These are phyloP conservation scores for Pocillopora damicornis DNA, from an alignment of 64 coral and sea anemone species.

Conservation along the genomic window DNA sequence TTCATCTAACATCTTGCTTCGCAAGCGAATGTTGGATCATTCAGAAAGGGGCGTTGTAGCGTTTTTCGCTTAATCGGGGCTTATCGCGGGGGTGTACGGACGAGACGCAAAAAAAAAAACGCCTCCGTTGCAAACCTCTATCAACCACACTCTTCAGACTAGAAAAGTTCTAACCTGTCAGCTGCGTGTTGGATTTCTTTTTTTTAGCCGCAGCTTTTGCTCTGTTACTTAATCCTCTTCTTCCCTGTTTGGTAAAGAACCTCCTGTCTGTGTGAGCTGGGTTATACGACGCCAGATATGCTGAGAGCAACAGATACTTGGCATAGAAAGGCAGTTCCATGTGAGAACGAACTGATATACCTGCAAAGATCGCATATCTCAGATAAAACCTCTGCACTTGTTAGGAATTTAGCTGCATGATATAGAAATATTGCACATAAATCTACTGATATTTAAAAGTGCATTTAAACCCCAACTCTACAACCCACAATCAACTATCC, in stretches of 20 bases:
- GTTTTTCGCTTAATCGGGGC: too few species aligned
- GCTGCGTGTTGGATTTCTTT: conserved; percentile 69
- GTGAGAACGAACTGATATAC: conserved; percentile 52
- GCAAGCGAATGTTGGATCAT: too few species aligned
- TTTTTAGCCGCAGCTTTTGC: conserved; percentile 66
- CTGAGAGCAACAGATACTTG: conserved; percentile 87
- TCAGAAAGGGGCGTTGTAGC: too few species aligned
- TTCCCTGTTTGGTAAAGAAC: conserved; percentile 85
- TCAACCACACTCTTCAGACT: too few species aligned
- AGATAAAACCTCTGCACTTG: not conserved
- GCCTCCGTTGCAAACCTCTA: too few species aligned
- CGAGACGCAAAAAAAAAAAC: too few species aligned
- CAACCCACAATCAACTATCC: too few species aligned
- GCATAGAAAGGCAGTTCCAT: conserved; percentile 98
- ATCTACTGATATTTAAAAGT: too few species aligned
- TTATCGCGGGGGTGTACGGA: too few species aligned
- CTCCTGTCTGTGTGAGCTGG: conserved; percentile 81
- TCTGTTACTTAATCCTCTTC: conserved; percentile 62
- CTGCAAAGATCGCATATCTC: conserved; percentile 18
- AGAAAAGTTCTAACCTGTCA: conserved; percentile 60
- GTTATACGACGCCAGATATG: conserved; percentile 94
- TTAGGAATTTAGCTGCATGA: not conserved
- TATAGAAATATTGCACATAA: not conserved
- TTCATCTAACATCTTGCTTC: too few species aligned
- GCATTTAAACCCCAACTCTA: too few species aligned